Conservation (phyloP, 2,888 invertebrate species). For the Lepidocyrtoides sp. region DNA sequence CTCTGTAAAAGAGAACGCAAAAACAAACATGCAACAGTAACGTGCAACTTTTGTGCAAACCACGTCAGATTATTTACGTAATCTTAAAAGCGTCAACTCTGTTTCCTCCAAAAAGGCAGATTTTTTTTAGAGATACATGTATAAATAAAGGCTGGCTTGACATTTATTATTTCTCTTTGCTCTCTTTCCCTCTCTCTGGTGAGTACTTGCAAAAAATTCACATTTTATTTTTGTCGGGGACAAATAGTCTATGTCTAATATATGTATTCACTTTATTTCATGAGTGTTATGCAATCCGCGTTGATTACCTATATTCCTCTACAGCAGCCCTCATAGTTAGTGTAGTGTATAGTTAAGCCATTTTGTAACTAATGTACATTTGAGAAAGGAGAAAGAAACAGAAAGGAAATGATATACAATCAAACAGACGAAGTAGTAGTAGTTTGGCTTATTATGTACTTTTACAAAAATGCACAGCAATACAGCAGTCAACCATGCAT, state of each 20-base stretch:
- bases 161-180: conserved; percentile 67
- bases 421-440: too few relatives aligned
- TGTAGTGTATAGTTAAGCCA: too few relatives aligned
- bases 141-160: conserved; percentile 62
- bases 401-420: not conserved
- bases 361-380: not conserved
- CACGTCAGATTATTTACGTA: conserved; percentile 48
- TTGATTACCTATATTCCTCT: not conserved
- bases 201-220: not conserved
- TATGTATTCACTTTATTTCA: not conserved
- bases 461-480: not conserved
- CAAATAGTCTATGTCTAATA: not conserved
- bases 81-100: conserved; percentile 58
- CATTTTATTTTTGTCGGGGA: conserved; percentile 26
- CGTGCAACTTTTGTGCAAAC: conserved; percentile 21
- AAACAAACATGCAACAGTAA: conserved; percentile 29
- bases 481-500: not conserved
- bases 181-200: not conserved
- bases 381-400: not conserved
- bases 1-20: conserved; percentile 5
- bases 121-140: conserved; percentile 39
- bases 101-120: conserved; percentile 41
- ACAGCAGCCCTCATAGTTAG: not conserved
- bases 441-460: too few relatives aligned
- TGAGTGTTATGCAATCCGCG: not conserved